Percentiles rank a stretch among this genome's conserved stretches.
These are phyloP conservation scores for Mythimna lalbum DNA, from an alignment of 2,888 invertebrate genomes.

Conservation along the genomic window DNA sequence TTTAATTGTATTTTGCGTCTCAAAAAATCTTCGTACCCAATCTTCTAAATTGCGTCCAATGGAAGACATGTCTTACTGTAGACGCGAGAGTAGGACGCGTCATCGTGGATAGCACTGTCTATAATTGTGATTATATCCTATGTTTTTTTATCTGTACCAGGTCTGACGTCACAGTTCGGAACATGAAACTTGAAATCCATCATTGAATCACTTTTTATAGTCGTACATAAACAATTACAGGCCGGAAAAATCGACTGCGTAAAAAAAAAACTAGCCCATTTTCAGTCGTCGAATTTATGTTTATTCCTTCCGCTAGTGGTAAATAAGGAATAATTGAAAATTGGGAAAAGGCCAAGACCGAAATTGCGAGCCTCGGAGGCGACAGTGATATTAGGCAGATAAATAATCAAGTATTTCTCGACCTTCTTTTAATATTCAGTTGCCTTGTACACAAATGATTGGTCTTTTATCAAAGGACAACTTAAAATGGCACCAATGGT, in stretches of 20 bases:
- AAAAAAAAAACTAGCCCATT: constrained; percentile 8
- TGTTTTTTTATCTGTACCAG: not conserved
- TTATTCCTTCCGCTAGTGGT: constrained; percentile 40
- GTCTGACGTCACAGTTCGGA: not conserved
- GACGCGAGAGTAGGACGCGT: too few relatives aligned
- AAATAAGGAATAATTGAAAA: constrained; percentile 54
- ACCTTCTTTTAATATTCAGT: constrained; percentile 3
- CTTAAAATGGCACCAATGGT: constrained; percentile 7
- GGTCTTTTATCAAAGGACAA: constrained; percentile 5
- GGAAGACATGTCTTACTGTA: too few relatives aligned
- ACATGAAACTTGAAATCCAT: not conserved
- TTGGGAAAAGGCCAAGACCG: constrained; percentile 44
- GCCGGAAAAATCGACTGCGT: constrained; percentile 10
- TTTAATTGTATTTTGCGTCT: too few relatives aligned
- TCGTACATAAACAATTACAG: constrained; percentile 12
- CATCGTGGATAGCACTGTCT: too few relatives aligned
- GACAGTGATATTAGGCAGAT: constrained; percentile 29
- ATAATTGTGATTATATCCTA: too few relatives aligned
- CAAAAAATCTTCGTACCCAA: too few relatives aligned
- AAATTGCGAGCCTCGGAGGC: constrained; percentile 32
- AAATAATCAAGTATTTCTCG: constrained; percentile 34
- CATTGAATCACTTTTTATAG: not conserved
- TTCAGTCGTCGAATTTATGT: constrained; percentile 40
- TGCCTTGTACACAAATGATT: not conserved
- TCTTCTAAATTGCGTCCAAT: too few relatives aligned